phyloP scores from a whole-genome alignment of 1,140 invertebrate species.

The Drosophila ambigua region DNA sequence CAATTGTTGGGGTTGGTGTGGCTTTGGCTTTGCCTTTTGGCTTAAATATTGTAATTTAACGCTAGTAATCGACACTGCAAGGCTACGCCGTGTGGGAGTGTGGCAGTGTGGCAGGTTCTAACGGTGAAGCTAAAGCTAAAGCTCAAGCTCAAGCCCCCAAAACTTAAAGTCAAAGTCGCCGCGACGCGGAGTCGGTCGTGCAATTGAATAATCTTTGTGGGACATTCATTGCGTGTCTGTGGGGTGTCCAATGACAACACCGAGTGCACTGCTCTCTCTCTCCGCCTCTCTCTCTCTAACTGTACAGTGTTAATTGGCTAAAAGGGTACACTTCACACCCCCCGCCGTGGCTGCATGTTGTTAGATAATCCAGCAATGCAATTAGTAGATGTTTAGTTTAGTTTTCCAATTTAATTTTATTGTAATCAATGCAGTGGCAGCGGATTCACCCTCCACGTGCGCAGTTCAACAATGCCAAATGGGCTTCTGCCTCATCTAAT shows the following conservation, averaged over 20 bases:
- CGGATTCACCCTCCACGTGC: not conserved
- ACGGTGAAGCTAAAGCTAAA: conserved; percentile 23
- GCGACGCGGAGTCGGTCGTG: too few relatives aligned
- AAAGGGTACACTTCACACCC: too few relatives aligned
- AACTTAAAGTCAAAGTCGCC: conserved; percentile 13
- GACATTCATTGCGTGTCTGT: conserved; percentile 34
- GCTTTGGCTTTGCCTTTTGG: not conserved
- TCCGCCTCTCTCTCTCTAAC: not conserved
- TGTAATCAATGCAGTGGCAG: not conserved
- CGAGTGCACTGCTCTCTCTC: conserved; percentile 13
- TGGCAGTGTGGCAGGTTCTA: conserved; percentile 22
- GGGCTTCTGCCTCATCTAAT: not conserved
- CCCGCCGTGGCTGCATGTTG: not conserved
- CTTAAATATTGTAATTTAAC: conserved; percentile 48
- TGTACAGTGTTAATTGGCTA: conserved; percentile 37
- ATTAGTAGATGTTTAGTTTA: conserved; percentile 21
- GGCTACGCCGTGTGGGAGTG: conserved; percentile 27
- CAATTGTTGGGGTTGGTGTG: conserved; percentile 19
- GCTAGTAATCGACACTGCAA: conserved; percentile 34
- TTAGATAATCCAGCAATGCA: conserved; percentile 16
- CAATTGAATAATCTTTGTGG: too few relatives aligned
- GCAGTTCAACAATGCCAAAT: not conserved
- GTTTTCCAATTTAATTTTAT: conserved; percentile 15
- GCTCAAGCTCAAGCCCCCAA: not conserved
- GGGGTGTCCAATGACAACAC: conserved; percentile 55